Evolutionary conservation across 2,888 invertebrate genomes (phyloP), one percentile per base, ranked within the genome.

Genomic region (Erynnis tages): DNA sequence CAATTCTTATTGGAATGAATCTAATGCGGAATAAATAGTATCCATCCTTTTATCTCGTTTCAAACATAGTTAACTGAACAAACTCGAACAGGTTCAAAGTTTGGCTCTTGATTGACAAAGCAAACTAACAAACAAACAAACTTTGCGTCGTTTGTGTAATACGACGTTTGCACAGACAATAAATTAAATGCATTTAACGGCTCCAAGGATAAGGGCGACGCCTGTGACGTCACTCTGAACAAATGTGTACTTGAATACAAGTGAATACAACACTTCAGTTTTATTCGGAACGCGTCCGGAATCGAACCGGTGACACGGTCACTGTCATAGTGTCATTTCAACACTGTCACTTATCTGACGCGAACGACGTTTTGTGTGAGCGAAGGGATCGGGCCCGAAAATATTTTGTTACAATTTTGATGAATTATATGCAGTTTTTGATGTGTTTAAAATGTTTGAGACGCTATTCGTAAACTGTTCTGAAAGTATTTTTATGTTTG

Each of bases 281-380:
- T 62, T 64, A 61, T 55, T 58, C 53, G 49, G 67, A 59, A 69
- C 67, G 68, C 67, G 63, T 48, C 60, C 67, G 60, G 62, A 64
- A 55, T 56, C 60, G 57, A 60, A 65, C 63, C 62, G 59, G 60
- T 67, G 65, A 66, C 66, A 62, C 56, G 56, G 62, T 61, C 65
- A 58, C 52, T 62, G 63, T 61, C 61, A 61, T 27, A 0, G 10
- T 29, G 47, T 38, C 47, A 37, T 2, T 1, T 38, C n/a, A n/a
- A n/a, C 30, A 0, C 16, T 29, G 47, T 38, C 47, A 37, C 4
- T 1, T 38, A 25, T 37, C 37, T 21, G 29, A 30, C 45, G 34
- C 41, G 41, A 35, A 23, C 49, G 32, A 10, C 53, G 47, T 38
- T 13, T 32, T n/a, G n/a, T n/a, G n/a, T n/a, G n/a, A n/a, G n/a